Base-by-base conservation (phyloP, 2,113 vertebrate genomes). In the Nibea albiflora region DNA sequence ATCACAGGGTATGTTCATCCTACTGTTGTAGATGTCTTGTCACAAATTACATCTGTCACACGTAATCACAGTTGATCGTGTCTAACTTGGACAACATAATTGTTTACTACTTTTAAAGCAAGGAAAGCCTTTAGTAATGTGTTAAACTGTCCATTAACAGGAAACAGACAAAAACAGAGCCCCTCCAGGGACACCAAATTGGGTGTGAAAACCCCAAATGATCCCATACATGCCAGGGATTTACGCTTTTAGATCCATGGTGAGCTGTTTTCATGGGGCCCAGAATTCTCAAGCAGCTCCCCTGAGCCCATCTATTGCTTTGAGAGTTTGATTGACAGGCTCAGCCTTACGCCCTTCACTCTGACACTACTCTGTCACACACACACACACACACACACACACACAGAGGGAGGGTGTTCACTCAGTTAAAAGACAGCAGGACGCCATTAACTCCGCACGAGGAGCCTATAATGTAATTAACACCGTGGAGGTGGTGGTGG, bases 381-480 rank as follows among this genome's bases (percentile, higher is more conserved):
- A 20, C 63, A 77, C 49, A 8, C 31, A 52, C 53, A 20, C 63
- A 77, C 65, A 57, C 49, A 8, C 31, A 52, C 53, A 20, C 63
- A 77, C 65, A 57, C 50, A 62, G 35, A 77, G 28, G 62, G 80
- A 58, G 75, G 67, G 46, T 58, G 69, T 80, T 73, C 60, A 74
- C 80, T 83, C 49, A 75, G 84, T 81, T 84, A 76, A 56, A 81
- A 89, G 80, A 79, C 87, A 78, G 91, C 78, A 60, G 82, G 85
- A 82, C 76, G 84, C 76, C 88, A 90, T 94, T 92, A 93, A 85
- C 72, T 84, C 56, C 24, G 81, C 24, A 57, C 83, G 88, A 88
- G 67, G 70, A 80, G 85, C 75, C 77, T 81, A 88, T 91, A 83
- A 91, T 87, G 87, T 92, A 92, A 93, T 93, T 92, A 94, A 92